phyloP scores from a whole-genome alignment of 1,140 invertebrate species.

The Myzus persicae region DNA sequence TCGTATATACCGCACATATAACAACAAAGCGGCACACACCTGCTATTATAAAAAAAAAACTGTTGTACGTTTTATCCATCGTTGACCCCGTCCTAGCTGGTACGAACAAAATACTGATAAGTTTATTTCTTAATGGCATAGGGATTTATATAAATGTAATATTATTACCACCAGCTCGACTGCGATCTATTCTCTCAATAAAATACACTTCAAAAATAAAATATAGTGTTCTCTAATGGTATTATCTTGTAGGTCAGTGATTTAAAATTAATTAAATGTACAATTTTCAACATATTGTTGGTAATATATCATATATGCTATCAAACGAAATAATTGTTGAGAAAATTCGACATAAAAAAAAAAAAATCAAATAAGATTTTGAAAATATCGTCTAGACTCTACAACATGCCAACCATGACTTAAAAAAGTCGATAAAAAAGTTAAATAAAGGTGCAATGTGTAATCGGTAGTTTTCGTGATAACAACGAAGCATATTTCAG shows the following conservation, averaged over 20 bases:
- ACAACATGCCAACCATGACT: not conserved
- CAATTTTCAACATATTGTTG: too few species aligned
- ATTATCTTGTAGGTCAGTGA: not conserved
- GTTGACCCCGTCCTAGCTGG: not conserved
- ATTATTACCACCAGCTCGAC: not conserved
- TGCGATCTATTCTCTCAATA: not conserved
- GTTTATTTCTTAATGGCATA: not conserved
- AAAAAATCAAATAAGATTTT: not conserved
- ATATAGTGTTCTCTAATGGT: not conserved
- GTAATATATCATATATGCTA: not conserved
- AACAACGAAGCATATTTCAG: not conserved
- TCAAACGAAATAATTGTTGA: not conserved
- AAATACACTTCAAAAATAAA: not conserved
- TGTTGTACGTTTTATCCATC: not conserved
- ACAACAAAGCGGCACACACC: not conserved
- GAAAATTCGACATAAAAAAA: not conserved
- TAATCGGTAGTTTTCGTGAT: not conserved
- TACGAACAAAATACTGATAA: not conserved
- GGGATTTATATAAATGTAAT: not conserved
- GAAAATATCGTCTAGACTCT: not conserved
- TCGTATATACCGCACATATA: not conserved
- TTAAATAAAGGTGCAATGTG: constrained; percentile 1
- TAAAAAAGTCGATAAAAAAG: not conserved
- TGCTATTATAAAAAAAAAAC: not conserved
- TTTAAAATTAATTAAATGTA: not conserved